Conservation (phyloP, 2,888 invertebrate genomes). For the Macrosoma leucophasiata region DNA sequence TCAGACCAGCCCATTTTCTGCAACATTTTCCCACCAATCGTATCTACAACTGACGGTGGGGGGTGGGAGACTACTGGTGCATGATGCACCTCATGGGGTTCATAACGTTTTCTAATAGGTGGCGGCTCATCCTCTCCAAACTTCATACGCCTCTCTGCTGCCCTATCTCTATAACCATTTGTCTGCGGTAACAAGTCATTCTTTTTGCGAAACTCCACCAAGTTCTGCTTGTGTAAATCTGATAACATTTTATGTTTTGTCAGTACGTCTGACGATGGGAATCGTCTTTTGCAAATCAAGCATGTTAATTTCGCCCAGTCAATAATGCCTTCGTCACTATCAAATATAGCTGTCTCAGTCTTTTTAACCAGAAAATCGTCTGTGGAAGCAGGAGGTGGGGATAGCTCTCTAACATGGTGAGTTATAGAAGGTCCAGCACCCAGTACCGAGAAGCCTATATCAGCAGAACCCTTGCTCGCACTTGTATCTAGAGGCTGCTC, state of each 20-base stretch:
- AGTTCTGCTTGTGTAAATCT: slow-evolving; percentile 94
- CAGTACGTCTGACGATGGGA: slow-evolving; percentile 91
- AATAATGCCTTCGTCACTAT: slow-evolving; percentile 85
- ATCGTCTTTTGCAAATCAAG: slow-evolving; percentile 95
- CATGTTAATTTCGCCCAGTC: slow-evolving; percentile 95
- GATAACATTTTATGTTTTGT: slow-evolving; percentile 95
- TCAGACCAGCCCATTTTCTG: slow-evolving; percentile 99
- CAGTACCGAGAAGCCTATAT: slow-evolving; percentile 94
- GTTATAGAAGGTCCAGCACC: slow-evolving; percentile 79
- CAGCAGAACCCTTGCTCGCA: slow-evolving; percentile 85
- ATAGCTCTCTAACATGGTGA: slow-evolving; percentile 51
- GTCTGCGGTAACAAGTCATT: slow-evolving; percentile 48
- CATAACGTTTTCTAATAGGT: slow-evolving; percentile 58
- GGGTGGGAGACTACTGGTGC: slow-evolving; percentile 73
- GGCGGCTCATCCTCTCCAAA: slow-evolving; percentile 90
- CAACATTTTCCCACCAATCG: slow-evolving; percentile 94
- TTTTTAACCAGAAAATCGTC: slow-evolving; percentile 61
- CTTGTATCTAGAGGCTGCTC: slow-evolving; percentile 63
- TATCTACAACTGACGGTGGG: slow-evolving; percentile 86
- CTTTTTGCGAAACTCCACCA: slow-evolving; percentile 73
- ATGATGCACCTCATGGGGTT: slow-evolving; percentile 45
- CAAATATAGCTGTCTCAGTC: slow-evolving; percentile 69
- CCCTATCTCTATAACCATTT: slow-evolving; percentile 90
- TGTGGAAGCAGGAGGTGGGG: slow-evolving; percentile 43
- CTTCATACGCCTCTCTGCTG: slow-evolving; percentile 95